Base-by-base conservation (phyloP, 2,888 invertebrate genomes). In the Nomada goodeniana region DNA sequence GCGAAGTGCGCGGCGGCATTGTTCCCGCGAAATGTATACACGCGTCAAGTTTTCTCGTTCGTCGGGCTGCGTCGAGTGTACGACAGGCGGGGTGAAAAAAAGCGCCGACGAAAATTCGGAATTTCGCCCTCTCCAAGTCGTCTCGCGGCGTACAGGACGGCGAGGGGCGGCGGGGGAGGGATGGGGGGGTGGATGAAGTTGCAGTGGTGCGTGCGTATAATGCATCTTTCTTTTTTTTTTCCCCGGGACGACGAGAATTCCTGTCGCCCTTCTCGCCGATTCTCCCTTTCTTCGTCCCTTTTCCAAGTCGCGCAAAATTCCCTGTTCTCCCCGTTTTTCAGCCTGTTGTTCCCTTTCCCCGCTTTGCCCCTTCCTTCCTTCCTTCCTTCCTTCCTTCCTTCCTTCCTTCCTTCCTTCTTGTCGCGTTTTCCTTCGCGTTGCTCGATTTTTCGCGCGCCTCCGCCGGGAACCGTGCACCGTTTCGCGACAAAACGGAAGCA, bases 161-260 rank as follows among this genome's bases (percentile, higher is more conserved):
- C 0, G 50, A 50, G 26, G 9, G 15, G 23, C 7, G 0, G 23
- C 26, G n/a, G 18, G 23, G n/a, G 18, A 1, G 47, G 3, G 52
- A 4, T 9, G 26, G 44, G 29, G 4, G 42, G 42, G 60, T n/a
- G 18, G 65, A 50, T 55, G 78, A 73, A 76, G 76, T 72, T 79
- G 82, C 83, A 82, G 72, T 52, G 79, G 72, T 82, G 82, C 83
- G 83, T 82, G 78, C 75, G 61, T 64, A 82, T 76, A 82, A 82
- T 82, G 79, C 83, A 68, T 36, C 83, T 55, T 72, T 82, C 82
- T 82, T 84, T 84, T 82, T 84, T 82, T 84, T 84, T 84, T 82
- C 83, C 79, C 83, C 79, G 82, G 73, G 69, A 82, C 82, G 78
- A 78, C 82, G 83, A 76, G 75, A 82, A 82, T 73, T 76, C 63